These are phyloP conservation scores for Drosophila novamexicana DNA, from an alignment of 1,140 invertebrate genomes.

Conservation along the genomic window DNA sequence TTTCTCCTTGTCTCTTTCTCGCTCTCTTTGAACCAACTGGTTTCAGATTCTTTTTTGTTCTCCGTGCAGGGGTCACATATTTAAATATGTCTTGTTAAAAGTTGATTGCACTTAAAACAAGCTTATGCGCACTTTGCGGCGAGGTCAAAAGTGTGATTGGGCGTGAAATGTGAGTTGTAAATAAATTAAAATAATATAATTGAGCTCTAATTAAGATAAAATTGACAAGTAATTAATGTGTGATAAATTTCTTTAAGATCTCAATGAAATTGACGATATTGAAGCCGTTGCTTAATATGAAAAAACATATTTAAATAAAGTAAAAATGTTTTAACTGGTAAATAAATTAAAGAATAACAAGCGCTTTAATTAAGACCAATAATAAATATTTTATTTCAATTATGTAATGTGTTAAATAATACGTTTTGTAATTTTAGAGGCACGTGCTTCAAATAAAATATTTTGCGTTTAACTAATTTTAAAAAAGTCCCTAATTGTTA, in stretches of 20 bases:
- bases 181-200: not conserved
- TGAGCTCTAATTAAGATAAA: not conserved
- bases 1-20: not conserved
- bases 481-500: too few relatives aligned
- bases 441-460: too few relatives aligned
- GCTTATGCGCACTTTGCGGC: not conserved
- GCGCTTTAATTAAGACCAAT: too few relatives aligned
- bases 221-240: too few relatives aligned
- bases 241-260: not conserved
- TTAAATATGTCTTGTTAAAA: conserved; percentile 48
- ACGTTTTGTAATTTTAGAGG: too few relatives aligned
- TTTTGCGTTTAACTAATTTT: too few relatives aligned
- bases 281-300: not conserved
- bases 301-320: not conserved
- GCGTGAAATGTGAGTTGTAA: not conserved
- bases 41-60: conserved; percentile 40
- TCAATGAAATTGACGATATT: not conserved
- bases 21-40: conserved; percentile 36
- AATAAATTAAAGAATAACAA: too few relatives aligned
- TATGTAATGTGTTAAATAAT: too few relatives aligned
- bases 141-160: conserved; percentile 6
- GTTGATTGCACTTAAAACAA: conserved; percentile 45
- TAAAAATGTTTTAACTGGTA: not conserved
- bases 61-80: conserved; percentile 3
- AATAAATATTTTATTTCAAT: too few relatives aligned